phyloP scores from a whole-genome alignment of 37 sponge, comb jelly and placozoan species.

The Spongilla lacustris region DNA sequence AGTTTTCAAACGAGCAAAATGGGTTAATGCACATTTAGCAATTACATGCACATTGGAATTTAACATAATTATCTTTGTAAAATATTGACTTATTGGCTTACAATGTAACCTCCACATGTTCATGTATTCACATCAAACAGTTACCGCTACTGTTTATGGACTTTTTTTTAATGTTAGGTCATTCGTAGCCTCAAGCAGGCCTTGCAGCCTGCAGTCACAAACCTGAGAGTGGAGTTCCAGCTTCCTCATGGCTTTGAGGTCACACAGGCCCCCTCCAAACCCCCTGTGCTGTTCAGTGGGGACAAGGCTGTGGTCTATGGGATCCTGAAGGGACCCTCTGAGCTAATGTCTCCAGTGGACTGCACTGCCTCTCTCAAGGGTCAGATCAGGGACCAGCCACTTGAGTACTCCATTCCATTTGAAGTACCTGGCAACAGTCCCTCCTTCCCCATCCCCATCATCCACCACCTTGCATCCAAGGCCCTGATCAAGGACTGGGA shows the following conservation, averaged over 20 bases:
- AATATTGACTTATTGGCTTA: too few relatives aligned
- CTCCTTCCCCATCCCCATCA: background rate
- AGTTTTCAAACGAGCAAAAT: too few relatives aligned
- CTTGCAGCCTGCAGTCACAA: constrained; percentile 69
- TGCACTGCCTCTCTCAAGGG: constrained; percentile 18
- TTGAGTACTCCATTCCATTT: background rate
- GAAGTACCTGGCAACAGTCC: background rate
- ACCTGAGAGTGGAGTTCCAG: constrained; percentile 40
- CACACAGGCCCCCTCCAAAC: constrained; percentile 37
- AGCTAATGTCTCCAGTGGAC: background rate
- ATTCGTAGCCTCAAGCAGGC: constrained; percentile 69
- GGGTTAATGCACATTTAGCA: too few relatives aligned
- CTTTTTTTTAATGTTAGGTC: constrained; percentile 19
- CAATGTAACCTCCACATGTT: too few relatives aligned
- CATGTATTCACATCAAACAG: too few relatives aligned
- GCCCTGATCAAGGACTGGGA: constrained; percentile 28
- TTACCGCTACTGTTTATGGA: too few relatives aligned
- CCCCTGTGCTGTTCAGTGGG: constrained; percentile 54
- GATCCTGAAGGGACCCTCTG: constrained; percentile 10
- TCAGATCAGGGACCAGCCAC: background rate
- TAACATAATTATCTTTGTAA: too few relatives aligned
- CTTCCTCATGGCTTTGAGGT: constrained; percentile 39
- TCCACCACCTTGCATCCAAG: constrained; percentile 61
- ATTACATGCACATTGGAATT: too few relatives aligned
- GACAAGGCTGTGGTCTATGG: constrained; percentile 56